Base-by-base conservation (phyloP, 2,113 vertebrate species). In the Centropus unirufus region DNA sequence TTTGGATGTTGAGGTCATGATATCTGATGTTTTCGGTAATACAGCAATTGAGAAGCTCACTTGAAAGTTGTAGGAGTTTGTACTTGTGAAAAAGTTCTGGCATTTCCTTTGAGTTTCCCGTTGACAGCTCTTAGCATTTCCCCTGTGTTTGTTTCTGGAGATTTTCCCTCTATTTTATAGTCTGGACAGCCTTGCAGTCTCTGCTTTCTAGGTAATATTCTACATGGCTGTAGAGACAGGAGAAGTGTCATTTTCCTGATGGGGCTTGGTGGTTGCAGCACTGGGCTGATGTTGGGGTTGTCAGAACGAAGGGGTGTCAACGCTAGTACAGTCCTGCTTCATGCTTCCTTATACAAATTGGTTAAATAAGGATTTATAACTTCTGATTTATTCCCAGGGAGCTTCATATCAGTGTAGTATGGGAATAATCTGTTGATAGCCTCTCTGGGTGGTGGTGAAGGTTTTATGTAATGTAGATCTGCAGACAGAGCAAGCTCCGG, bases 401-500 rank as follows among this genome's bases (percentile, higher is more conserved):
- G 64, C 64, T 88, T 66, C 4, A 14, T 74, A 42, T 62, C 77
- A 82, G 66, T 62, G 39, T 46, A 82, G 57, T 70, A 29, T 0
- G 12, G 75, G 70, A 82, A 86, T 66, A 87, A 91, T 86, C 16
- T 76, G 59, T 42, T 83, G 82, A 90, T 62, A 66, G 46, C 29
- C 6, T 66, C 36, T 67, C 44, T 30, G 79, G 51, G 67, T 94
- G 67, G 83, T 90, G 94, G 85, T 64, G 69, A 63, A 75, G 72
- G 52, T 62, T 96, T 97, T 93, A 52, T 67, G 34, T 66, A 46
- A 69, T 39, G 49, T 46, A 3, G 74, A 21, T 85, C 79, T 97
- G 93, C 93, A 92, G 96, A 91, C 94, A 97, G 83, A 90, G 47
- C 92, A 72, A 81, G 86, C 93, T 89, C 59, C 79, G 79, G 67